Evolutionary conservation across 1,140 invertebrate genomes (phyloP), one percentile per base, ranked within the genome.

Genomic region (Caenorhabditis briggsae): DNA sequence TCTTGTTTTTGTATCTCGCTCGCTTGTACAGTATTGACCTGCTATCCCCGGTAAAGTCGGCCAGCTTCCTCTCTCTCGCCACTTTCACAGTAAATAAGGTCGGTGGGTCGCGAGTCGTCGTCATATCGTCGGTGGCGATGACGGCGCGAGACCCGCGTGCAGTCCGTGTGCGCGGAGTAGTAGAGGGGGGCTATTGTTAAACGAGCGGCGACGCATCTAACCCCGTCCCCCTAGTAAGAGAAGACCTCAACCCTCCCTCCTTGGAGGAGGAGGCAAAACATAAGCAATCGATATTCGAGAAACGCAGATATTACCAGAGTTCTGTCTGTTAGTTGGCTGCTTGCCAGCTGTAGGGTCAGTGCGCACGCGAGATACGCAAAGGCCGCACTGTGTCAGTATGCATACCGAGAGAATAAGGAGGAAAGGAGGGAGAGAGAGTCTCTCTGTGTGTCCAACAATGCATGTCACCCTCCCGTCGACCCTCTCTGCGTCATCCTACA

Each of bases 241-340:
- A 70, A 70, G 64, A 48, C 64, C 64, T 70, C 64, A 70, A 70
- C 41, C 64, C 64, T 70, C 64, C 9, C 33, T 70, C 64, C 25
- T 33, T 70, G 64, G 46, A 70, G 64, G 64, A 70, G 46, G 41
- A 25, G 46, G 43, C 41, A 20, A 70, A 70, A 70, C 23, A 70
- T 70, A 70, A 46, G 64, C 70, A 78, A 78, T 78, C 70, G 70
- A 78, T 78, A 50, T 33, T 78, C 70, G 70, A 78, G 70, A 78
- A n/a, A 50, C 70, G 70, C 70, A 78, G 70, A 78, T 78, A 78
- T 78, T 78, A 78, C 70, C 70, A 78, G 70, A 78, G 70, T 78
- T 78, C 70, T 78, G 46, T 78, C 70, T 78, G 46, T 78, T 78
- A 78, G 70, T 78, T 78, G 70, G 70, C 70, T 78, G 70, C 46